phyloP scores from a whole-genome alignment of 2,797 vertebrate species.

The Microctenopoma stevenorrisi region DNA sequence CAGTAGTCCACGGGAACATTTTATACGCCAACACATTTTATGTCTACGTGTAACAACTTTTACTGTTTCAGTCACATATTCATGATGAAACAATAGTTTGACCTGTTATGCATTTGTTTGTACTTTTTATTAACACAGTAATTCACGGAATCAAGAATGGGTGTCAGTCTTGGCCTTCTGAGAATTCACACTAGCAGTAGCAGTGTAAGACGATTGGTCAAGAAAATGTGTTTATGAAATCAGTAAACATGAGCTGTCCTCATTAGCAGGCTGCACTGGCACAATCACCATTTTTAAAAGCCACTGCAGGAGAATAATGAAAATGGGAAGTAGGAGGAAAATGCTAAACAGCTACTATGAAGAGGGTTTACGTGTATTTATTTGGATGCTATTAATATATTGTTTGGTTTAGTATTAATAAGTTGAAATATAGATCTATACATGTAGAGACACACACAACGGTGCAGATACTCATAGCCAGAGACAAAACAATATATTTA shows the following conservation, averaged over 20 bases:
- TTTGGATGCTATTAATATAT: conserved; percentile 3
- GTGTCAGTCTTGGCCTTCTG: not conserved
- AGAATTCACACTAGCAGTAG: not conserved
- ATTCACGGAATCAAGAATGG: not conserved
- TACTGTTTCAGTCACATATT: no score
- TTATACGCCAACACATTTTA: no score
- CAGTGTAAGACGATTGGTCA: conserved; percentile 14
- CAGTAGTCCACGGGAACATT: no score
- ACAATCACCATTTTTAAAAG: conserved; percentile 15
- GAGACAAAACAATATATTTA: not conserved
- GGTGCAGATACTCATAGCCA: not conserved
- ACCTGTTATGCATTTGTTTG: no score
- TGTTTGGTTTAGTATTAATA: not conserved
- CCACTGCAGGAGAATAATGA: conserved; percentile 33
- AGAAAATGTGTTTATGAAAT: conserved; percentile 20
- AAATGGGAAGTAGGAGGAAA: conserved; percentile 21
- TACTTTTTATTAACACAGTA: not conserved
- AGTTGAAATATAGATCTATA: not conserved
- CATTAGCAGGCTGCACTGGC: conserved; percentile 35
- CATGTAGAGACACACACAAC: not conserved
- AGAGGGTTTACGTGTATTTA: not conserved
- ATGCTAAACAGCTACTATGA: not conserved
- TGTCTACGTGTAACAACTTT: no score
- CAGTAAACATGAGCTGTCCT: conserved; percentile 29
- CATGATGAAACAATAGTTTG: no score